Evolutionary conservation across 2,113 vertebrate genomes (phyloP).

Genomic region (Anhinga anhinga): DNA sequence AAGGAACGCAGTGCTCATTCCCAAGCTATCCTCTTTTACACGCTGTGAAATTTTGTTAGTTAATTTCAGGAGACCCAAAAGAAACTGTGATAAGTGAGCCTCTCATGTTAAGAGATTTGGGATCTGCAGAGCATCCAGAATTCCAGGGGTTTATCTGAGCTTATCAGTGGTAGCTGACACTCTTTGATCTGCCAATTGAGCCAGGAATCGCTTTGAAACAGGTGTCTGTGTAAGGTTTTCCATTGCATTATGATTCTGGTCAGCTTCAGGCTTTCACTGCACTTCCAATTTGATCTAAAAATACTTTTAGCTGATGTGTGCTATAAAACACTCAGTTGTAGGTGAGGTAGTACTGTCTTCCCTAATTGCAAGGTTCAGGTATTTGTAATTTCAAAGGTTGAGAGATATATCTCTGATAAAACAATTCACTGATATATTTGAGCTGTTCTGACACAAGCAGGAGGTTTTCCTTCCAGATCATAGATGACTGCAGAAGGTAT

Average conservation of each 20-base stretch:
- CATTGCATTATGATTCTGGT: conserved; percentile 24
- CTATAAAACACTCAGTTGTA: background rate
- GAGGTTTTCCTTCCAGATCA: background rate
- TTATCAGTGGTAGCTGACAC: background rate
- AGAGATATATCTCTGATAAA: background rate
- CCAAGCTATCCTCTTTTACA: background rate
- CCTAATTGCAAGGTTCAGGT: background rate
- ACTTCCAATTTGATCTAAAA: conserved; percentile 31
- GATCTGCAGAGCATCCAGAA: background rate
- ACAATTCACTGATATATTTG: background rate
- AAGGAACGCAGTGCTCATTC: background rate
- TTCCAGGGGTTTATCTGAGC: conserved; percentile 25
- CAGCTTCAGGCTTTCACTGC: background rate
- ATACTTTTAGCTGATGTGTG: background rate
- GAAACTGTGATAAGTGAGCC: background rate
- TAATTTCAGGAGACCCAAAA: conserved; percentile 1
- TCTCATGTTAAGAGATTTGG: background rate
- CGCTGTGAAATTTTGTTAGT: background rate
- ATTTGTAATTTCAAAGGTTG: background rate
- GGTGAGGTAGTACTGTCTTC: background rate
- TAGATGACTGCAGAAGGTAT: background rate
- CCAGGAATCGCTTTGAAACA: background rate
- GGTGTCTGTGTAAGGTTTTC: conserved; percentile 13
- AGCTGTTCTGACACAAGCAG: background rate
- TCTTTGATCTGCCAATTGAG: conserved; percentile 1